Conservation (phyloP, 37 sponge, comb jelly and placozoan species). For the Theonella swinhoei region DNA sequence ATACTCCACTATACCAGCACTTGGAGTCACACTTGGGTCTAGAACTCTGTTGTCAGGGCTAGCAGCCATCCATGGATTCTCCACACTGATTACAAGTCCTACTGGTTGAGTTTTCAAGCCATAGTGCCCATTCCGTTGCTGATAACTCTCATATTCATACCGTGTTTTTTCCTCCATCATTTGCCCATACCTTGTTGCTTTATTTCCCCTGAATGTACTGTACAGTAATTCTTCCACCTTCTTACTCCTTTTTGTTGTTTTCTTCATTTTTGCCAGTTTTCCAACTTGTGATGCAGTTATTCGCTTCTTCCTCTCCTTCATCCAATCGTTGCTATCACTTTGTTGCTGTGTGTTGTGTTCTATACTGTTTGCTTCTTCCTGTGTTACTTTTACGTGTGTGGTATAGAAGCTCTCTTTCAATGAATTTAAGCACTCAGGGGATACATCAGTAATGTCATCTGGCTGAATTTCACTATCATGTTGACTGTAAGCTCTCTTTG, state of each 20-base stretch:
- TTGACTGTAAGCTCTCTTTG: constrained; percentile 27
- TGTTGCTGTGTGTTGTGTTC: not conserved
- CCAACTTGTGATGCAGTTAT: constrained; percentile 46
- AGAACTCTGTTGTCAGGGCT: constrained; percentile 37
- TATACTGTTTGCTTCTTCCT: not conserved
- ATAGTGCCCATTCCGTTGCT: constrained; percentile 17
- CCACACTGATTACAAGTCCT: constrained; percentile 6
- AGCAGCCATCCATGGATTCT: constrained; percentile 51
- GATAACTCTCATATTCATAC: constrained; percentile 8
- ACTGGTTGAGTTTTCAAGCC: not conserved
- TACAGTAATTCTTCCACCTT: constrained; percentile 33
- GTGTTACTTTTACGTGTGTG: constrained; percentile 25
- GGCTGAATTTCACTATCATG: constrained; percentile 11
- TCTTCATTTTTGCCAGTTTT: constrained; percentile 27
- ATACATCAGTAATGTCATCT: not conserved
- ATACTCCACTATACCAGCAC: constrained; percentile 24
- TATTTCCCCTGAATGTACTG: constrained; percentile 21
- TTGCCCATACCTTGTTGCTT: constrained; percentile 24
- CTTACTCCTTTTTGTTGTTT: constrained; percentile 35
- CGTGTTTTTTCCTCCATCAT: constrained; percentile 8
- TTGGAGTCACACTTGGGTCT: constrained; percentile 18
- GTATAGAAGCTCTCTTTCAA: constrained; percentile 4
- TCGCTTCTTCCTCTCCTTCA: constrained; percentile 44
- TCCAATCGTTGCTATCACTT: constrained; percentile 17
- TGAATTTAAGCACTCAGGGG: constrained; percentile 1